phyloP scores from a whole-genome alignment of 35 echinoderm and acorn worm species.

The Apostichopus japonicus region DNA sequence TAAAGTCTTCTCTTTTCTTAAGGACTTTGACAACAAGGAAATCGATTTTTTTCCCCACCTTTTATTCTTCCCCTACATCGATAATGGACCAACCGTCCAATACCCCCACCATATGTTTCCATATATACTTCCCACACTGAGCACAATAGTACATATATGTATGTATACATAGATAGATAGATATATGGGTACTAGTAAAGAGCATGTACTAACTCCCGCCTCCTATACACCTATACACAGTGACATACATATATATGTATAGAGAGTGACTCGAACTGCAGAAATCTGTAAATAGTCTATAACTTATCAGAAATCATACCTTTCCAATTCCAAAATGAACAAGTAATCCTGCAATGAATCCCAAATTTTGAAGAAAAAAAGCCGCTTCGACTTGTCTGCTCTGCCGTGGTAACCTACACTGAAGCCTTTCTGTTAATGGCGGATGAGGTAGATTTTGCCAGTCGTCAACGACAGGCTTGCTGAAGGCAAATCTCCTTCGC shows the following conservation, averaged over 20 bases:
- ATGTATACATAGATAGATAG: too few relatives aligned
- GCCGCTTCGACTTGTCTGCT: conserved; percentile 9
- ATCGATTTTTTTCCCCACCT: not conserved
- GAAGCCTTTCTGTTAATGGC: conserved; percentile 41
- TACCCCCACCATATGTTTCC: conserved; percentile 13
- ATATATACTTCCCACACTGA: not conserved
- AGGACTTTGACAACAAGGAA: not conserved
- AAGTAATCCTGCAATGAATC: conserved; percentile 52
- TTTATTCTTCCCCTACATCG: not conserved
- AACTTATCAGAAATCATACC: conserved; percentile 44
- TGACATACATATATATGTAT: not conserved
- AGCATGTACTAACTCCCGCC: not conserved
- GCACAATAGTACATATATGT: too few relatives aligned
- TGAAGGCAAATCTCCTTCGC: conserved; percentile 60
- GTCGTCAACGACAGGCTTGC: conserved; percentile 60
- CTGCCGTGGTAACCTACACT: conserved; percentile 32
- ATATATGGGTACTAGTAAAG: not conserved
- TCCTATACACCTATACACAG: not conserved
- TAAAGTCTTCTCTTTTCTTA: too few relatives aligned
- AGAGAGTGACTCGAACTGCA: not conserved
- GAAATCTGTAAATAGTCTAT: not conserved
- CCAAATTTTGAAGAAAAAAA: conserved; percentile 11
- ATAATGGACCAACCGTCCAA: not conserved
- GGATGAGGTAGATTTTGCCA: conserved; percentile 56
- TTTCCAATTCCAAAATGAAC: conserved; percentile 34